phyloP scores from a whole-genome alignment of 2,113 vertebrate species.

The Polypterus senegalus region DNA sequence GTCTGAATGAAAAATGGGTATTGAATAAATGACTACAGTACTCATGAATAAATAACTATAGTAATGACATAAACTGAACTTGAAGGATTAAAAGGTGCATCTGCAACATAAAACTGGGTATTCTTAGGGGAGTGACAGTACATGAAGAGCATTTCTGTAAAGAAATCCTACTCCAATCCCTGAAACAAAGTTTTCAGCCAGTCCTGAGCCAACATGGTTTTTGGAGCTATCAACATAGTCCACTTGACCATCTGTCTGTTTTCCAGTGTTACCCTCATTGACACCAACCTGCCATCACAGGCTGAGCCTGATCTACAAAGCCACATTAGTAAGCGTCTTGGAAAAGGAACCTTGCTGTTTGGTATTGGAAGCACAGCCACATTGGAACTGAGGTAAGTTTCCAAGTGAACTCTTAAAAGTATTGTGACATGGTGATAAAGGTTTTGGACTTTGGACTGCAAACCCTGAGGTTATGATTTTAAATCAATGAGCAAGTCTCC shows the following conservation, averaged over 20 bases:
- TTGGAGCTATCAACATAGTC: slow-evolving; percentile 13
- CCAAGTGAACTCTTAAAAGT: slow-evolving; percentile 1
- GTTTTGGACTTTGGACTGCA: not conserved
- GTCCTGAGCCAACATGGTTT: slow-evolving; percentile 10
- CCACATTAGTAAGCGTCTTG: slow-evolving; percentile 76
- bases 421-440: not conserved
- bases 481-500: not conserved
- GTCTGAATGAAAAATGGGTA: too few species aligned
- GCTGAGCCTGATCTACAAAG: slow-evolving; percentile 70
- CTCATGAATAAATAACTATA: too few species aligned
- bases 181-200: slow-evolving; percentile 12
- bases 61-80: too few species aligned
- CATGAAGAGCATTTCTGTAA: slow-evolving; percentile 24
- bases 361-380: slow-evolving; percentile 84
- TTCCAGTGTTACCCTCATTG: slow-evolving; percentile 70
- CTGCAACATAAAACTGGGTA: not conserved
- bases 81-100: too few species aligned
- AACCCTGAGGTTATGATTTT: not conserved
- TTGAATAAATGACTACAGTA: too few species aligned
- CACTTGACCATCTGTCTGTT: not conserved
- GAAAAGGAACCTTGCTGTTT: slow-evolving; percentile 83
- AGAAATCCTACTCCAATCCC: slow-evolving; percentile 28
- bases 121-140: slow-evolving; percentile 7
- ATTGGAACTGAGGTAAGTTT: slow-evolving; percentile 73
- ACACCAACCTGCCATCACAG: slow-evolving; percentile 72